Conservation (phyloP, 2,888 invertebrate species). For the Polylopha cassiicola region DNA sequence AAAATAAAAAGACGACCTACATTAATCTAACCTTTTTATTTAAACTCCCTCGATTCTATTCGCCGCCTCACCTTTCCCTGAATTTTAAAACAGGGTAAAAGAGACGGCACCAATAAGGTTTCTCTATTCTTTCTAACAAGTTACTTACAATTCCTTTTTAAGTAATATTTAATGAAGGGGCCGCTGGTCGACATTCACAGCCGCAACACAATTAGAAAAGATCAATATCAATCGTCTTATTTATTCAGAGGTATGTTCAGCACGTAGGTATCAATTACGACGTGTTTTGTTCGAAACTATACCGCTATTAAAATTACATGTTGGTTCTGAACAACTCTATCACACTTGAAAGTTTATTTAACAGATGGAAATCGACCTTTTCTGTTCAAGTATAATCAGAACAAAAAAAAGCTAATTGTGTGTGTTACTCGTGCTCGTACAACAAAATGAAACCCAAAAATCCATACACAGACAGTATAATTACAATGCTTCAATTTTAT, state of each 20-base stretch:
- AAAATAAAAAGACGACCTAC: constrained; percentile 8
- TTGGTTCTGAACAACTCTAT: no score
- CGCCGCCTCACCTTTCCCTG: constrained; percentile 27
- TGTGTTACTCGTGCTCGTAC: no score
- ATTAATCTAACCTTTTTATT: constrained; percentile 13
- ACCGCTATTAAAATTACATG: constrained; percentile 14
- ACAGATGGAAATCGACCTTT: no score
- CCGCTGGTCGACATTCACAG: constrained; percentile 47
- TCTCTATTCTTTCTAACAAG: constrained; percentile 46
- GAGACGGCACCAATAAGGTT: constrained; percentile 38
- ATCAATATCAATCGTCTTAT: constrained; percentile 58
- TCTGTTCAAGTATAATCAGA: no score
- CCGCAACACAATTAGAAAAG: constrained; percentile 65
- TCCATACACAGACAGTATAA: no score
- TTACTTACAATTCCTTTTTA: constrained; percentile 53
- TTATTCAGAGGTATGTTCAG: constrained; percentile 44
- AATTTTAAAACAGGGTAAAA: constrained; percentile 31
- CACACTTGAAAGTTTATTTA: constrained; percentile 9
- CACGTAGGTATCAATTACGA: constrained; percentile 22
- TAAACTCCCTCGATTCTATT: constrained; percentile 17
- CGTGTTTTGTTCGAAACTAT: constrained; percentile 16
- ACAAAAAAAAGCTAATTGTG: no score
- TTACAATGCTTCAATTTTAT: constrained; percentile 6
- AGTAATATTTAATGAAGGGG: constrained; percentile 67
- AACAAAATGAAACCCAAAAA: no score